These are phyloP conservation scores for Rhadinocentrus ornatus DNA, from an alignment of 2,797 vertebrate species.

Conservation along the genomic window DNA sequence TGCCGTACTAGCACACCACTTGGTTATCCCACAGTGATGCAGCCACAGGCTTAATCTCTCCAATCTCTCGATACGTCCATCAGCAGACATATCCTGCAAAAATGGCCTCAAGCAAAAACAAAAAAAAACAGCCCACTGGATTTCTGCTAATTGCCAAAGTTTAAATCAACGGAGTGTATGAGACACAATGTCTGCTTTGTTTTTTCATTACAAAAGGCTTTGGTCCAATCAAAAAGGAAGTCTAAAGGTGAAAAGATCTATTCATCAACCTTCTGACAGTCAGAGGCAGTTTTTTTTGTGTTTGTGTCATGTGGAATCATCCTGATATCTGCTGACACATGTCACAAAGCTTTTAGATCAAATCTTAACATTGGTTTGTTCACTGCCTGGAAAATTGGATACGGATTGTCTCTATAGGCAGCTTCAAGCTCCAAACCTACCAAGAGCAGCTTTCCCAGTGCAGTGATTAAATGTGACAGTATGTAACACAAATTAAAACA, in stretches of 20 bases:
- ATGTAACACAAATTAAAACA: slow-evolving; percentile 26
- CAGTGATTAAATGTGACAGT: slow-evolving; percentile 24
- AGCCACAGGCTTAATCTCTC: slow-evolving; percentile 38
- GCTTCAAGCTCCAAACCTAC: neutral
- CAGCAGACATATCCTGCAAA: slow-evolving; percentile 38
- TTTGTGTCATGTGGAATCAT: slow-evolving; percentile 17
- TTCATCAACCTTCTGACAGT: slow-evolving; percentile 22
- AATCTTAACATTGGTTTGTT: slow-evolving; percentile 11
- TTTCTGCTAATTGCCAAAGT: neutral
- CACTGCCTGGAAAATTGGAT: neutral
- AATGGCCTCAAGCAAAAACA: slow-evolving; percentile 18
- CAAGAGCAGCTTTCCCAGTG: neutral
- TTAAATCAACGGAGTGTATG: neutral
- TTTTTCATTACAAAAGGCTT: neutral
- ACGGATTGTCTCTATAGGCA: slow-evolving; percentile 1
- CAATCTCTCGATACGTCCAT: slow-evolving; percentile 54
- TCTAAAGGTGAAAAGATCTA: slow-evolving; percentile 16
- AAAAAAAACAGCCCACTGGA: neutral
- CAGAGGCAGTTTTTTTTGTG: slow-evolving; percentile 17
- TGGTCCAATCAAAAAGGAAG: neutral
- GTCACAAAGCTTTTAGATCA: slow-evolving; percentile 41
- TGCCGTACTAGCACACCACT: too few relatives aligned
- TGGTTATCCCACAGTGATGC: slow-evolving; percentile 3
- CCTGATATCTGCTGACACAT: slow-evolving; percentile 17
- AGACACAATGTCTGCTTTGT: neutral